Base-by-base conservation (phyloP, 2,113 vertebrate genomes). In the Istiophorus platypterus region DNA sequence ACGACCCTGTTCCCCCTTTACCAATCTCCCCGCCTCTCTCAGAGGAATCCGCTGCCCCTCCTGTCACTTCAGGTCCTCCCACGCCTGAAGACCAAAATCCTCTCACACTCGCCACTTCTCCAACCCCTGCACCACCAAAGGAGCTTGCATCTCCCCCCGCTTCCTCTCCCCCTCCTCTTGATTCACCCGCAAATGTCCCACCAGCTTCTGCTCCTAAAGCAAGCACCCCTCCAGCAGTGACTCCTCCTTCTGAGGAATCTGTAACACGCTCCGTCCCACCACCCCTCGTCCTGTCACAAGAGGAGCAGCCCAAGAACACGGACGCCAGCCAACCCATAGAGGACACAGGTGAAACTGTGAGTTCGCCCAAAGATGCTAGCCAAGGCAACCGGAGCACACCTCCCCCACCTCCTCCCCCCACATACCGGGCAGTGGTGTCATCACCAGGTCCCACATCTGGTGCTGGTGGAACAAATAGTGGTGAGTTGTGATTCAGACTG, bases 401-500 rank as follows among this genome's bases (percentile, higher is more conserved):
- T 4, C 97, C 98, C 18, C 97, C 97, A 80, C 98, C 97, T 54
- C 98, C 98, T 47, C 97, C 98, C 3, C 98, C 98, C 72, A 97
- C 97, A 77, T 99, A 99, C 96, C 96, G 97, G 76, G 94, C 97
- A 1, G 96, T 98, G 90, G 97, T 99, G 31, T 97, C 97, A 0
- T 98, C 97, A 12, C 97, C 98, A 0, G 97, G 97, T 58, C 97
- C 97, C n/a, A 94, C 95, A 59, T 91, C 95, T 7, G 92, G 95
- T 91, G 84, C 95, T 67, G 93, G 94, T 78, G 96, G 94, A 84
- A 89, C 94, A 1, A 96, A 94, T 74, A 97, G 97, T 64, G 97
- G 98, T 99, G 95, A 90, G 93, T 88, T 1, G 20, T 47, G 4
- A 24, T 7, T 15, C 2, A 37, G 3, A 42, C 10, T 7, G 0